These are phyloP conservation scores for Fregata magnificens DNA, from an alignment of 2,113 vertebrate genomes.

Conservation along the genomic window DNA sequence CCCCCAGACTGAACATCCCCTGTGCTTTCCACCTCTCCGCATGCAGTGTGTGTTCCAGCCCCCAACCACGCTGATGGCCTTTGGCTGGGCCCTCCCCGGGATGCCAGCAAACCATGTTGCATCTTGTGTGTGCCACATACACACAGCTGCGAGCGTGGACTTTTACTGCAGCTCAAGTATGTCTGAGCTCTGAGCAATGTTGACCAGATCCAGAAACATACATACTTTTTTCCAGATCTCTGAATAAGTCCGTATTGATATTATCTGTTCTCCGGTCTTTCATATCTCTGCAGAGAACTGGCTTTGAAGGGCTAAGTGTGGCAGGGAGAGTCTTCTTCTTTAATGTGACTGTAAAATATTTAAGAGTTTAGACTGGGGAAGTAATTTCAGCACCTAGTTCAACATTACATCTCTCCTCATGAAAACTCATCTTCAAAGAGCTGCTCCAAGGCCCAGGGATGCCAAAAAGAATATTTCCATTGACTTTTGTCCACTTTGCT, in stretches of 20 bases:
- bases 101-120: accelerated
- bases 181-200: not conserved
- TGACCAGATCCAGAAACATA: not conserved
- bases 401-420: not conserved
- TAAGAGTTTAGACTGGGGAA: not conserved
- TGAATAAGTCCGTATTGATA: not conserved
- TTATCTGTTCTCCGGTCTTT: not conserved
- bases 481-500: not conserved
- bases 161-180: not conserved
- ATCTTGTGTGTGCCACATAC: not conserved
- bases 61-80: accelerated
- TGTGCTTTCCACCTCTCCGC: not conserved
- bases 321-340: not conserved
- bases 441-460: not conserved
- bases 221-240: not conserved
- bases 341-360: constrained; percentile 8
- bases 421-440: not conserved
- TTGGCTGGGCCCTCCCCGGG: not conserved
- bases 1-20: not conserved
- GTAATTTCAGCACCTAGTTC: not conserved
- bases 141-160: accelerated
- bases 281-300: not conserved
- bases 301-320: not conserved
- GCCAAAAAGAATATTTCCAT: constrained; percentile 23
- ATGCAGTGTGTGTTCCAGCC: not conserved